These are phyloP conservation scores for Heterotilapia buettikoferi DNA, from an alignment of 2,113 vertebrate species.

Conservation along the genomic window DNA sequence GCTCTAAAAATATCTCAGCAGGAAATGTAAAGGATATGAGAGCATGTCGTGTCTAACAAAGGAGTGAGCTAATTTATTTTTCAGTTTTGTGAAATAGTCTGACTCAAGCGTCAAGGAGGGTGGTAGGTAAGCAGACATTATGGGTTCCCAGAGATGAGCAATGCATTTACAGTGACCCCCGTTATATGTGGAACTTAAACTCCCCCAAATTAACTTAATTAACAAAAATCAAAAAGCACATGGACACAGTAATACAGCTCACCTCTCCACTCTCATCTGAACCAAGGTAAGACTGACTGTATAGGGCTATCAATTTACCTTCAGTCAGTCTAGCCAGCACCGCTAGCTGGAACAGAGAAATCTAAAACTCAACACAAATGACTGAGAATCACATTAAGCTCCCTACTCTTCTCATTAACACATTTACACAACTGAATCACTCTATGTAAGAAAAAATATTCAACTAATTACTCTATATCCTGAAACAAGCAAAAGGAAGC, in stretches of 20 bases:
- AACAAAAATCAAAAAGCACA: background rate
- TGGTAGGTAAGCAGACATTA: background rate
- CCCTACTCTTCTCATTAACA: background rate
- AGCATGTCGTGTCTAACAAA: background rate
- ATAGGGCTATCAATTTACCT: background rate
- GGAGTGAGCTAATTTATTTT: background rate
- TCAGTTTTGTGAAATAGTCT: background rate
- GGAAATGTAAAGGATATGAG: background rate
- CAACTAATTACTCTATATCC: background rate
- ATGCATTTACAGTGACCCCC: background rate
- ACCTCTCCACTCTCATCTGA: background rate
- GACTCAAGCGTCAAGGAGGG: background rate
- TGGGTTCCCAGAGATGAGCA: background rate
- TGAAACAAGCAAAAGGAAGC: background rate
- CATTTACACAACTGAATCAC: background rate
- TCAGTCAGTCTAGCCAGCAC: background rate
- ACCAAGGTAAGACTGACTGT: background rate
- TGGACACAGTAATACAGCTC: rapidly evolving
- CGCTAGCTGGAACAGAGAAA: rapidly evolving
- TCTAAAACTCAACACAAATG: background rate
- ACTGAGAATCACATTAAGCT: background rate
- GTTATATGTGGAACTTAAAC: background rate
- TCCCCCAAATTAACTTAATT: background rate
- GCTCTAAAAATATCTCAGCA: background rate
- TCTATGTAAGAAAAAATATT: background rate